A percentile compares a stretch with the other conserved stretches of the same genome.
Conservation (phyloP, 1,140 invertebrate species). For the Portunus trituberculatus region DNA sequence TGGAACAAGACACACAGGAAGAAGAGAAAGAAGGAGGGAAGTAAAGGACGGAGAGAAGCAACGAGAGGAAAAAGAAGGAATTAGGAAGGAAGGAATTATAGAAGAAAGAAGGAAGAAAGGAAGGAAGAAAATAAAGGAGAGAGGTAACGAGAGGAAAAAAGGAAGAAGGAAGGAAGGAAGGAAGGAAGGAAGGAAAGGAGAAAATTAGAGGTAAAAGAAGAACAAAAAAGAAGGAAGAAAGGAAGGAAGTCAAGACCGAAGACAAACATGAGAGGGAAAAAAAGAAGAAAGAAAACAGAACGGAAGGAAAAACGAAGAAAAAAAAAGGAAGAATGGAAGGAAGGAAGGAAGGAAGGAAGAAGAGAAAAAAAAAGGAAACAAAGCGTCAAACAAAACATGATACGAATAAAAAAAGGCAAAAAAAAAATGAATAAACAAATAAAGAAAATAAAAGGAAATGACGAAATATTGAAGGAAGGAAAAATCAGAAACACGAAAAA, state of each 20-base stretch:
- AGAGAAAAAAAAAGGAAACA: not conserved
- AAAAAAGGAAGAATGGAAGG: not conserved
- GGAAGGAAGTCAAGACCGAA: not conserved
- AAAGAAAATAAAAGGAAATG: not conserved
- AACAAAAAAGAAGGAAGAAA: not conserved
- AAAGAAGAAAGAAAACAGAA: not conserved
- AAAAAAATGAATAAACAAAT: not conserved
- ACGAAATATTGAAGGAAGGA: not conserved
- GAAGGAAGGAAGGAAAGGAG: not conserved
- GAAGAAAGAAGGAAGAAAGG: not conserved
- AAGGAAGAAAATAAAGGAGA: not conserved
- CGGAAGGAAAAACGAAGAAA: not conserved
- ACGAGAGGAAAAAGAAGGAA: not conserved
- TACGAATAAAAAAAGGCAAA: not conserved
- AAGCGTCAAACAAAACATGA: too few relatives aligned
- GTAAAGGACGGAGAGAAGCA: not conserved
- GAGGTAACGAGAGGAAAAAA: not conserved
- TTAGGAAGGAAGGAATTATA: not conserved
- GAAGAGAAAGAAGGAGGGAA: not conserved
- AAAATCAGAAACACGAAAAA: not conserved
- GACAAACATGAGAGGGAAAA: not conserved
- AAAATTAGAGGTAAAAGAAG: not conserved
- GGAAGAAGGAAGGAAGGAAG: not conserved
- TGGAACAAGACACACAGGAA: not conserved
- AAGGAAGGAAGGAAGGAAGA: not conserved